Percentiles rank a stretch among this genome's conserved stretches.
Conservation (phyloP, 1,140 invertebrate species). For the Hesperophylax magnus region DNA sequence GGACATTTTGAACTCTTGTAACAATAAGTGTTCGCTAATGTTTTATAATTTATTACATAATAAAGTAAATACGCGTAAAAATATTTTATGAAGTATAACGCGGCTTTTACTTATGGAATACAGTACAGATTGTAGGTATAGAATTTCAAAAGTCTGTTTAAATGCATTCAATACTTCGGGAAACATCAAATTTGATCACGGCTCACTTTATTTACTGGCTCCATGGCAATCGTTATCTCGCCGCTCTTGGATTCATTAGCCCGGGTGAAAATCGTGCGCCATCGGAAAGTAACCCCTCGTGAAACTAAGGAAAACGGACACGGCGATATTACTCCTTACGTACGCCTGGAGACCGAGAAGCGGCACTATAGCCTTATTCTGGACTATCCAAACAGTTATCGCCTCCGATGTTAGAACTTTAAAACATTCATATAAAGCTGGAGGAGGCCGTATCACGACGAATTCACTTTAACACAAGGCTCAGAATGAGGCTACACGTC, state of each 20-base stretch:
- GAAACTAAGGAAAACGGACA: slow-evolving; percentile 21
- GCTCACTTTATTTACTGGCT: slow-evolving; percentile 6
- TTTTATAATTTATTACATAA: no score
- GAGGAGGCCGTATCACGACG: no score
- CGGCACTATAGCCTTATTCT: no score
- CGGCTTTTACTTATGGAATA: neutral
- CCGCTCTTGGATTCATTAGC: slow-evolving; percentile 47
- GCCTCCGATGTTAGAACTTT: no score
- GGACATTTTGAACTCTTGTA: no score
- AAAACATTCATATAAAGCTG: no score
- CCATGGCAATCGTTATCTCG: slow-evolving; percentile 4
- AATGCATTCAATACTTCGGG: slow-evolving; percentile 15
- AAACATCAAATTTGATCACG: slow-evolving; percentile 20
- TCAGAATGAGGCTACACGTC: neutral
- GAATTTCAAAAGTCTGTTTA: slow-evolving; percentile 3
- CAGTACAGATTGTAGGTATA: neutral
- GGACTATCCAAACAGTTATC: no score
- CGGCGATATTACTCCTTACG: neutral
- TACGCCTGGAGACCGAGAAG: neutral
- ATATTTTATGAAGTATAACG: neutral
- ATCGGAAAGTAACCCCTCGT: slow-evolving; percentile 32
- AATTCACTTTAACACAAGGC: no score
- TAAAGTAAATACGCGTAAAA: no score
- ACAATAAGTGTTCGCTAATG: no score
- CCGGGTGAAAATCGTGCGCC: slow-evolving; percentile 50